Percentiles rank a stretch among this genome's conserved stretches.
These are phyloP conservation scores for Kryptolebias marmoratus DNA, from an alignment of 2,113 vertebrate species.

Conservation along the genomic window DNA sequence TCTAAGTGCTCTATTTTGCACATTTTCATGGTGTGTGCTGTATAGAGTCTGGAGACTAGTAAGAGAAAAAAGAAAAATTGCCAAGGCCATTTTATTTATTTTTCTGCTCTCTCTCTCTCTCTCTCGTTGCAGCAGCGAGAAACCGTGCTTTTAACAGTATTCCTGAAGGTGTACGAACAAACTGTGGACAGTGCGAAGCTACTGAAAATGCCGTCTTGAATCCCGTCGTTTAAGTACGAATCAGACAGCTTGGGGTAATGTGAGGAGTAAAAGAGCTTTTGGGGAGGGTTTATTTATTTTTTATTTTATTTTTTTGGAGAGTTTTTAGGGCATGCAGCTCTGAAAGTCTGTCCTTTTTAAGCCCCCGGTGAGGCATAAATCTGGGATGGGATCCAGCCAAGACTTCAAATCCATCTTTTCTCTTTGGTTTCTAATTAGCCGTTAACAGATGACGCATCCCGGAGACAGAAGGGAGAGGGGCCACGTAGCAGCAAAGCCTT, in stretches of 20 bases:
- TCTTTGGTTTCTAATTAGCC: slow-evolving; percentile 71
- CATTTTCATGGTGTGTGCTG: background rate
- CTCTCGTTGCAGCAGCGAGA: background rate
- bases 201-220: slow-evolving; percentile 4
- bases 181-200: slow-evolving; percentile 1
- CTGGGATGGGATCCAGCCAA: slow-evolving; percentile 64
- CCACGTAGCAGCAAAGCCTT: slow-evolving; percentile 46
- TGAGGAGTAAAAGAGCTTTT: slow-evolving; percentile 45
- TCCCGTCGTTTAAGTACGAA: slow-evolving; percentile 21
- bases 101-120: no score
- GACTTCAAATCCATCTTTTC: slow-evolving; percentile 72
- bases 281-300: background rate
- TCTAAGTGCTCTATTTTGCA: slow-evolving; percentile 8
- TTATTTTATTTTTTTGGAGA: background rate
- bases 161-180: slow-evolving; percentile 7
- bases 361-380: slow-evolving; percentile 51
- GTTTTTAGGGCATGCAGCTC: slow-evolving; percentile 42
- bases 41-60: slow-evolving; percentile 1
- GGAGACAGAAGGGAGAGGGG: slow-evolving; percentile 56
- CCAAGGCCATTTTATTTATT: background rate
- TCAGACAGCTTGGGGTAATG: slow-evolving; percentile 36
- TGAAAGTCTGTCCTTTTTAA: slow-evolving; percentile 58
- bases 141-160: background rate
- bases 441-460: slow-evolving; percentile 59
- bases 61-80: background rate